Evolutionary conservation across 1,140 invertebrate species (phyloP), one percentile per base, ranked within the genome.

Genomic region (Phymastichus coffea): DNA sequence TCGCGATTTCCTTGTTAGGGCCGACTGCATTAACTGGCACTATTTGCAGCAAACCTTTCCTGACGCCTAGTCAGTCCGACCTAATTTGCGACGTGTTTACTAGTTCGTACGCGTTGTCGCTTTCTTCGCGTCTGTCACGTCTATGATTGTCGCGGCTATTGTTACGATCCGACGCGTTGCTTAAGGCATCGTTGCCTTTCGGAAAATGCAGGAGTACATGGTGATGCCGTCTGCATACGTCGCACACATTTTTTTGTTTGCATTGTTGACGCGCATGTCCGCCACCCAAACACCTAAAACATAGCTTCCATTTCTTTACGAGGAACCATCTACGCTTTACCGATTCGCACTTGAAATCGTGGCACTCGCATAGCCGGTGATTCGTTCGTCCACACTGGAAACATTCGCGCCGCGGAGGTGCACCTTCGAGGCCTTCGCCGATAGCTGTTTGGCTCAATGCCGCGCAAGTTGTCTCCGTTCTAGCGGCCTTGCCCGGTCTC

Each of bases 11-110:
- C 23, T 19, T 38, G 4, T 20, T 17, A 2, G 37, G 38, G 4
- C 60, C 57, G 4, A 20, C 10, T 19, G 65, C 3, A 12, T 12
- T 38, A 2, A 66, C 60, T 1, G 65, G 49, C 15, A 62, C 15
- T 10, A 68, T 26, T 37, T 66, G 64, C 12, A 66, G 15, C 22
- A 55, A 23, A 2, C 38, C 35, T 7, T 22, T n/a, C 8, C 4
- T 40, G 26, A 43, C 52, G 44, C 2, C 10, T 15, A 4, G 4
- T 10, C 12, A 19, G 22, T 12, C 12, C 6, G 6, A 7, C 3
- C 2, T 17, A 15, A n/a, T 26, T 14, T 7, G 7, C 22, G 4
- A 4, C n/a, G n/a, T n/a, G n/a, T n/a, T 6, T 20, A 3, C 8
- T 41, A 19, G 14, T 6, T 43, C 26, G 14, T 30, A n/a, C 4